phyloP scores from a whole-genome alignment of 2,888 invertebrate genomes.

The Calameuta pallipes region DNA sequence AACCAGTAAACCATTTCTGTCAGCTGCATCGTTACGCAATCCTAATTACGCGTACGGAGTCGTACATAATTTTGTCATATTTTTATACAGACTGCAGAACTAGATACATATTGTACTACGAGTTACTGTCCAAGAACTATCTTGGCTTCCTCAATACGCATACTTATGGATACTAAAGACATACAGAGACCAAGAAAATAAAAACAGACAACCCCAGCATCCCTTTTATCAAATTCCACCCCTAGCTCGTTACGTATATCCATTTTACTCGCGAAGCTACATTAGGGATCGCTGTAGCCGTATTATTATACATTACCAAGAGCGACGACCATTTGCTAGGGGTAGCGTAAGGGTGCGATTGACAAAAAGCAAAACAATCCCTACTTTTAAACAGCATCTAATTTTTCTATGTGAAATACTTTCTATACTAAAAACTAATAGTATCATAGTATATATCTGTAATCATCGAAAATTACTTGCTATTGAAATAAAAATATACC shows the following conservation, averaged over 20 bases:
- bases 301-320: neutral
- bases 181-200: neutral
- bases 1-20: neutral
- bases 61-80: neutral
- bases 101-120: neutral
- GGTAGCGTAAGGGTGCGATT: neutral
- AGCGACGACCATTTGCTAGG: neutral
- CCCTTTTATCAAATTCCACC: neutral
- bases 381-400: neutral
- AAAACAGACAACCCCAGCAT: neutral
- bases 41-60: neutral
- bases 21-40: neutral
- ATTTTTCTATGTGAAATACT: neutral
- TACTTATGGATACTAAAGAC: neutral
- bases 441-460: neutral
- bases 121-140: neutral
- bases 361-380: too few relatives aligned
- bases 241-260: neutral
- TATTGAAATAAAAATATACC: neutral
- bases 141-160: neutral
- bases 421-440: neutral
- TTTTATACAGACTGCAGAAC: neutral
- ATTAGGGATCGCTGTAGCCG: too few relatives aligned
- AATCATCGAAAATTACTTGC: neutral
- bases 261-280: neutral